These are phyloP conservation scores for Euphydryas editha DNA, from an alignment of 2,888 invertebrate species.

Conservation along the genomic window DNA sequence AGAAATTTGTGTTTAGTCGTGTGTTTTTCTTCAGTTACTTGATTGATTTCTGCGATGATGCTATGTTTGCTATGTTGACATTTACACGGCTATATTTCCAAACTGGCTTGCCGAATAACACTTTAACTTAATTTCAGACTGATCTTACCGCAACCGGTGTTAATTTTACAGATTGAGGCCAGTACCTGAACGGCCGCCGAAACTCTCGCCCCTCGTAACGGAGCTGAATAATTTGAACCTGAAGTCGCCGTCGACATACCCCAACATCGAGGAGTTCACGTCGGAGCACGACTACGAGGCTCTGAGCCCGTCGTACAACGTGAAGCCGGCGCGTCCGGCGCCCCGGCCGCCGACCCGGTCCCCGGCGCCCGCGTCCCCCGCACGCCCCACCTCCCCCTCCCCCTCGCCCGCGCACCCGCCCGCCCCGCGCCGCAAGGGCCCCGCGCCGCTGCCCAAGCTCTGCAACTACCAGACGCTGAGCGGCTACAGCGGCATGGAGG, in stretches of 20 bases:
- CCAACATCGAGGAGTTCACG: slow-evolving; percentile 73
- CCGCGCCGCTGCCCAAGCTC: slow-evolving; percentile 72
- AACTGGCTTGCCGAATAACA: not conserved
- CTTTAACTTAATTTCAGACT: not conserved
- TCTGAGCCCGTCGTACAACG: slow-evolving; percentile 84
- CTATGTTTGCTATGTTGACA: not conserved
- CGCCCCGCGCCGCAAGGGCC: slow-evolving; percentile 51
- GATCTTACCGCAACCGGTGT: not conserved
- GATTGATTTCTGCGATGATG: not conserved
- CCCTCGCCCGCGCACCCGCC: too few relatives aligned
- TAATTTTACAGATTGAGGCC: slow-evolving; percentile 64
- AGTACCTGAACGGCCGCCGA: slow-evolving; percentile 86
- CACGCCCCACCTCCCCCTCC: slow-evolving; percentile 47
- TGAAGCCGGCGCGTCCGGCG: slow-evolving; percentile 78
- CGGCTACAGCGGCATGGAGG: slow-evolving; percentile 88
- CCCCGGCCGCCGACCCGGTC: slow-evolving; percentile 63
- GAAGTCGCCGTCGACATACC: slow-evolving; percentile 64
- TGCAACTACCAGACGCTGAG: slow-evolving; percentile 80
- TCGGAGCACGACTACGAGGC: slow-evolving; percentile 89
- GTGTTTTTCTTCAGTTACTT: too few relatives aligned
- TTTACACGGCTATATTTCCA: not conserved
- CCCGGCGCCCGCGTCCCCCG: slow-evolving; percentile 49
- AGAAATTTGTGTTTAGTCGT: too few relatives aligned
- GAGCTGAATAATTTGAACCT: slow-evolving; percentile 82
- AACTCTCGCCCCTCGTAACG: slow-evolving; percentile 81